Evolutionary conservation across 1,140 invertebrate species (phyloP), one percentile per base, ranked within the genome.

Genomic region (Psilanteris sp.): DNA sequence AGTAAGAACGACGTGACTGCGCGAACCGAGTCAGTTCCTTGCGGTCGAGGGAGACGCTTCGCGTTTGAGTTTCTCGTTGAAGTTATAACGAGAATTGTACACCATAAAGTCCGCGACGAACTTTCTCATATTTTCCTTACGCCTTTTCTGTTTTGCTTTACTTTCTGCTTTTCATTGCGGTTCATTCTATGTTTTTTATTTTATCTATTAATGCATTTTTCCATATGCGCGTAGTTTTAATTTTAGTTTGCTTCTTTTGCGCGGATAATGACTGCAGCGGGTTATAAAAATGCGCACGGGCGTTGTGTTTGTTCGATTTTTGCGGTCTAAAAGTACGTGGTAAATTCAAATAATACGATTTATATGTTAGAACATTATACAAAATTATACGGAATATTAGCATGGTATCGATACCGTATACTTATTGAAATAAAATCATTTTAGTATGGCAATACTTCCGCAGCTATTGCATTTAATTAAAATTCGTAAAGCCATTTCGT

Each of bases 51-150:
- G n/a, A n/a, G n/a, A 61, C 55, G 66, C 20, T 44, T 8, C 32
- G 32, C 50, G 70, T 37, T 74, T 74, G 61, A 67, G 41, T 67
- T 74, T 61, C 71, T 67, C 54, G 55, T 57, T 37, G 13, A 68
- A 75, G 62, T 75, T 75, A 75, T 75, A 68, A 75, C 71, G 71
- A 75, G 62, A 75, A 68, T 68, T 62, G 71, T 62, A 68, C 55
- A 55, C 62, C 64, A 64, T 68, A 62, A 75, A 64, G 34, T 68
- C 57, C 14, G 22, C 15, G 34, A 13, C 26, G 11, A 75, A 75
- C 55, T 75, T 75, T 68, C 72, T 75, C 72, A 62, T 48, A 68
- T 68, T 75, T 75, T 68, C 46, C 57, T 62, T 52, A 43, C 48
- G 62, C 41, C 15, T 50, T n/a, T 61, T 55, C 39, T 67, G 22